Percentiles rank a stretch among this genome's conserved stretches.
Conservation (phyloP, 2,888 invertebrate genomes). For the Eledona agricola region DNA sequence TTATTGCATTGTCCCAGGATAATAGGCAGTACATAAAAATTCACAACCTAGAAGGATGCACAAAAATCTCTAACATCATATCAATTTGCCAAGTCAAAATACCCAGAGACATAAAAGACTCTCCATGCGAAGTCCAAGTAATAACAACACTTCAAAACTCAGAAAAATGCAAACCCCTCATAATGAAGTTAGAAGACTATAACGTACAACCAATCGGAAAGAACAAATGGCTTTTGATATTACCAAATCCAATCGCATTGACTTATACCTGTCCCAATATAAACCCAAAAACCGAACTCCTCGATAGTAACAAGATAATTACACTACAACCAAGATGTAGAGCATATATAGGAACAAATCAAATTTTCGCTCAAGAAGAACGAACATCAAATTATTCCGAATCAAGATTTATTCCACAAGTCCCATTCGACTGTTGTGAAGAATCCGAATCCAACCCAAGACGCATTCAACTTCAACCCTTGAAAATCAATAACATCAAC, state of each 20-base stretch:
- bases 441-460: too few relatives aligned
- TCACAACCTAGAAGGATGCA: neutral
- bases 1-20: too few relatives aligned
- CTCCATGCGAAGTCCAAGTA: conserved; percentile 5
- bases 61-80: neutral
- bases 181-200: conserved; percentile 2
- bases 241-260: neutral
- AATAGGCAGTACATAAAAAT: neutral
- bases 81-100: neutral
- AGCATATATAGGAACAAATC: conserved; percentile 5
- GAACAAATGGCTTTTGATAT: conserved; percentile 2
- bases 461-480: too few relatives aligned
- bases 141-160: neutral
- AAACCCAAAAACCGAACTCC: neutral
- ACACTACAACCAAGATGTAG: conserved; percentile 1
- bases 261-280: neutral
- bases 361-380: conserved; percentile 2
- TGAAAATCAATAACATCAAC: too few relatives aligned
- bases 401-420: neutral
- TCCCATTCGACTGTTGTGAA: conserved; percentile 4
- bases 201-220: conserved; percentile 1
- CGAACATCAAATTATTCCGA: conserved; percentile 1
- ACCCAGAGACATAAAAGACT: neutral
- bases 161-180: neutral
- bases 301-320: neutral